A percentile compares a stretch with the other conserved stretches of the same genome.
Conservation (phyloP, 1,140 invertebrate genomes). For the Drosophila elegans region DNA sequence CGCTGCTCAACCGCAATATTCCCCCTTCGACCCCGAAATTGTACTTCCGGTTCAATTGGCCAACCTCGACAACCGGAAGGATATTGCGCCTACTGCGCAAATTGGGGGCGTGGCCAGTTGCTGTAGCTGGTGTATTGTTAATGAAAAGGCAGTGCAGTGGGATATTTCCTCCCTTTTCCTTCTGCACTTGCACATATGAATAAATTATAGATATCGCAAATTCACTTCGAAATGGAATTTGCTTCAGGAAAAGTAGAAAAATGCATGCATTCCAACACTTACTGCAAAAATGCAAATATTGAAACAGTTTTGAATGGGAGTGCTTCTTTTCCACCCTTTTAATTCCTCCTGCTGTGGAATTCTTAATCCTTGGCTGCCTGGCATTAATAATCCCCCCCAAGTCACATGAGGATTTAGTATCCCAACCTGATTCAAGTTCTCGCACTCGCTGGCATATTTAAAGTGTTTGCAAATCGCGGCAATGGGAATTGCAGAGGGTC, state of each 20-base stretch:
- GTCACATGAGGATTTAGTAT: constrained; percentile 8
- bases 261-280: constrained; percentile 1
- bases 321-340: not conserved
- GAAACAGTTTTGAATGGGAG: constrained; percentile 36
- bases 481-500: constrained; percentile 7
- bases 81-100: constrained; percentile 29
- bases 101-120: constrained; percentile 14
- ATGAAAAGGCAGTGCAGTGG: constrained; percentile 1
- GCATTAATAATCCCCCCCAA: not conserved
- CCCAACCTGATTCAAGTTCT: not conserved
- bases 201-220: constrained; percentile 39
- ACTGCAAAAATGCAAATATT: constrained; percentile 41
- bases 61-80: constrained; percentile 38
- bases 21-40: not conserved
- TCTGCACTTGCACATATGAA: constrained; percentile 27
- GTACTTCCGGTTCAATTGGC: constrained; percentile 39
- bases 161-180: not conserved
- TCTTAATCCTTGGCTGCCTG: constrained; percentile 33
- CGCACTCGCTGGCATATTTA: constrained; percentile 28
- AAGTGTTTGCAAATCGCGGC: constrained; percentile 52
- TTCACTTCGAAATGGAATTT: constrained; percentile 19
- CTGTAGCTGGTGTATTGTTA: constrained; percentile 17
- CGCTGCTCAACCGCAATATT: constrained; percentile 35
- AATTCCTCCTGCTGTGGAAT: not conserved
- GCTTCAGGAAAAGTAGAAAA: too few relatives aligned